Percentiles rank a stretch among this genome's conserved stretches.
Evolutionary conservation across 2,888 invertebrate species (phyloP).

Genomic region (Drosophila mimetica): DNA sequence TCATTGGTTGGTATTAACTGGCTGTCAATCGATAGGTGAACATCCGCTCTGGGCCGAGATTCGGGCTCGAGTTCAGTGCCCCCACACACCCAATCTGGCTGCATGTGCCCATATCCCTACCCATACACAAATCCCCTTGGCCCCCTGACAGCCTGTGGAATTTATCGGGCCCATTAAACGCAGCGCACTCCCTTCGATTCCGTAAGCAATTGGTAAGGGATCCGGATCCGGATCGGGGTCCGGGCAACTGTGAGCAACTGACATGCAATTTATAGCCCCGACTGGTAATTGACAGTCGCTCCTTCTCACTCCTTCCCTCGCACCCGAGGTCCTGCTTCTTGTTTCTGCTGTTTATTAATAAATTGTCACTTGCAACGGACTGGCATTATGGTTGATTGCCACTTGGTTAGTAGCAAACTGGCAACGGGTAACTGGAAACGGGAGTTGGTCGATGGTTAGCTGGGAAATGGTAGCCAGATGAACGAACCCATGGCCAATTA

Average conservation of each 20-base stretch:
- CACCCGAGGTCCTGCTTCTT: neutral
- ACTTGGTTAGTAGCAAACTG: conserved; percentile 9
- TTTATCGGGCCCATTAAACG: conserved; percentile 76
- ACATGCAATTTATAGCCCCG: conserved; percentile 74
- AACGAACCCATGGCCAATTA: conserved; percentile 63
- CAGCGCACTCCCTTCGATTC: conserved; percentile 51
- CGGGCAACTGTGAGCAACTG: conserved; percentile 40
- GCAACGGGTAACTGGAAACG: neutral
- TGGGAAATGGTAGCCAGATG: conserved; percentile 12
- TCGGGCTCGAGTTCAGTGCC: neutral
- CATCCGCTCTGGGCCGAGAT: conserved; percentile 1
- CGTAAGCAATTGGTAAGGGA: conserved; percentile 50
- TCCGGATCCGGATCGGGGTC: conserved; percentile 38
- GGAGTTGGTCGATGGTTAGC: conserved; percentile 3
- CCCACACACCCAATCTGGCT: no score
- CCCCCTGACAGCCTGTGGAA: conserved; percentile 61
- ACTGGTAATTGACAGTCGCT: conserved; percentile 66
- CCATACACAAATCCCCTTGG: conserved; percentile 3
- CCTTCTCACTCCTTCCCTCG: neutral
- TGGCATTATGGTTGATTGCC: conserved; percentile 49
- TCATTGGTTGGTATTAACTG: no score
- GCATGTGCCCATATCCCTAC: conserved; percentile 3
- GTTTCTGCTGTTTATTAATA: conserved; percentile 72
- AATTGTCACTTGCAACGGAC: conserved; percentile 72
- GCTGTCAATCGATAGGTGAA: conserved; percentile 4